Evolutionary conservation across 2,797 vertebrate species (phyloP), one percentile per base, ranked within the genome.

Genomic region (Mus caroli): DNA sequence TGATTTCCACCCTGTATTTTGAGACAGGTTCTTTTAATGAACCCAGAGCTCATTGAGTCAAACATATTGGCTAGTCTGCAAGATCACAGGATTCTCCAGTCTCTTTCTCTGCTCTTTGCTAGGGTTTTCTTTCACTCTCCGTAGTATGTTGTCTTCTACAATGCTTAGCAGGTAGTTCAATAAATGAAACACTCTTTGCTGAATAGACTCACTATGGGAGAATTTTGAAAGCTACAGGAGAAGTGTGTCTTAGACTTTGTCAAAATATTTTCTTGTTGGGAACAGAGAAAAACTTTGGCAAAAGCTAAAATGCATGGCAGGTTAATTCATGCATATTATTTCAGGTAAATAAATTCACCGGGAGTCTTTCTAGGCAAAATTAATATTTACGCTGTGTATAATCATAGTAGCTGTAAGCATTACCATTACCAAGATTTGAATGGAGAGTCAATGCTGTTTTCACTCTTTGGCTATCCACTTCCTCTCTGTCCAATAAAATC

Each of bases 181-280:
- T 50, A 52, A 20, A 52, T 7, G 31, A 69, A 20, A 56, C n/a
- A 60, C 58, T 46, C 13, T 76, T 90, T 73, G 52, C 40, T 60
- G 37, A 71, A 26, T 24, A 50, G 60, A 60, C 8, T 56, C 88
- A 52, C 17, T 3, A 15, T 20, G 10, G 54, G 60, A 82, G 71
- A 76, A 9, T 69, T 94, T 95, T 85, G 60, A 64, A 97, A 97
- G 93, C 60, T 67, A 3, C 20, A 0, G 58, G 26, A 90, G 43
- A 84, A 76, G 26, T n/a, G 14, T 52, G 13, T 52, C 85, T 93
- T 82, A 31, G 34, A 71, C 64, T 52, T 93, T 90, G 73, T 97
- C 85, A 97, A 84, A 96, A 95, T 89, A 96, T 96, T 96, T 94
- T 85, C 79, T 56, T 75, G 10, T 40, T 46, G 62, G 40, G n/a